Percentiles rank a stretch among this genome's conserved stretches.
Conservation (phyloP, 2,888 invertebrate genomes). For the Ennomos fuscantarius region DNA sequence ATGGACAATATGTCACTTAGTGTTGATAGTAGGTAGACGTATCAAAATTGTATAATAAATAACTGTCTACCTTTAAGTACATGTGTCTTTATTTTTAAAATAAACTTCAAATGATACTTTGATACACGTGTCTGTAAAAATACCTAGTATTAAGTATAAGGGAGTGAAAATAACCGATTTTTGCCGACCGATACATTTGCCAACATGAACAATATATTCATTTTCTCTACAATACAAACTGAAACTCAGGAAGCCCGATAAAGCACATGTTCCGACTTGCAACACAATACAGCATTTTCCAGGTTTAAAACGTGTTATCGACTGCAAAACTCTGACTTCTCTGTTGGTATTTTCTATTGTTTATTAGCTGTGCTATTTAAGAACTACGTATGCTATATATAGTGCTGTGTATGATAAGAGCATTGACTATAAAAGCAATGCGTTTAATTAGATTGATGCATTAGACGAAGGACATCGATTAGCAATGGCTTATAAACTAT, state of each 20-base stretch:
- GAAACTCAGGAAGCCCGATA: constrained; percentile 19
- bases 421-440: constrained; percentile 48
- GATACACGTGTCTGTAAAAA: no score
- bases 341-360: constrained; percentile 41
- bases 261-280: constrained; percentile 17
- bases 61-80: no score
- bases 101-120: no score
- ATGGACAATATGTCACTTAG: no score
- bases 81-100: no score
- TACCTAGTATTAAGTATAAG: no score
- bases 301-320: constrained; percentile 43
- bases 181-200: background rate
- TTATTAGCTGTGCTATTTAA: constrained; percentile 31
- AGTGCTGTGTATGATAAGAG: constrained; percentile 39
- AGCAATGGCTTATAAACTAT: constrained; percentile 26
- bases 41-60: no score
- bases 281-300: constrained; percentile 30
- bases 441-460: constrained; percentile 19
- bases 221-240: constrained; percentile 17
- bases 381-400: no score
- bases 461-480: constrained; percentile 2
- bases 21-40: no score
- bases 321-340: constrained; percentile 56
- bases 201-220: constrained; percentile 13
- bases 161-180: background rate